These are phyloP conservation scores for Thera britannica DNA, from an alignment of 2,888 invertebrate genomes.

Conservation along the genomic window DNA sequence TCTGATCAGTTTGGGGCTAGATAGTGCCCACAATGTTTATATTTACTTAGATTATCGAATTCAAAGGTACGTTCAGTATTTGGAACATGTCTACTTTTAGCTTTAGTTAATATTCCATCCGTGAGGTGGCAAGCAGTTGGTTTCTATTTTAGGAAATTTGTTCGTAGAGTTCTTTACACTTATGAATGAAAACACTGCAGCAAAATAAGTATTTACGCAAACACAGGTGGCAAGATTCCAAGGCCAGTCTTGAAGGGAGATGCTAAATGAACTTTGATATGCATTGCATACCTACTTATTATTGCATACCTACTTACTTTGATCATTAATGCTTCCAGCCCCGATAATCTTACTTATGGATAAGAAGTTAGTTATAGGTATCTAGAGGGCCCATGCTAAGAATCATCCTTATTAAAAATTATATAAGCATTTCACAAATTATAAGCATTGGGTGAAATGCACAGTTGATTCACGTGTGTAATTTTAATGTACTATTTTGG, in stretches of 20 bases:
- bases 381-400: neutral
- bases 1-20: too few relatives aligned
- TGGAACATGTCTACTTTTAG: neutral
- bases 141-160: conserved; percentile 1
- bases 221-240: conserved; percentile 25
- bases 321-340: neutral
- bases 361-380: neutral
- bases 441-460: neutral
- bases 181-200: conserved; percentile 27
- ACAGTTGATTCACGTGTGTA: neutral
- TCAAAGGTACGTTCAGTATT: too few relatives aligned
- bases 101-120: neutral
- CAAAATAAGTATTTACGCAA: conserved; percentile 26
- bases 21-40: too few relatives aligned
- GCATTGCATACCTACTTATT: neutral
- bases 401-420: neutral
- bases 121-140: neutral
- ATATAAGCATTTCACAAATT: too few relatives aligned
- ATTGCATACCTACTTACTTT: neutral
- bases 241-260: conserved; percentile 4
- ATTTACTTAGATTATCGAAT: too few relatives aligned
- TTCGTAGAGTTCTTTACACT: neutral
- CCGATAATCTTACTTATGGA: neutral
- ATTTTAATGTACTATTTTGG: neutral
- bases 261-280: neutral